Conservation (phyloP, 2,888 invertebrate species). For the Hemithea aestivaria region DNA sequence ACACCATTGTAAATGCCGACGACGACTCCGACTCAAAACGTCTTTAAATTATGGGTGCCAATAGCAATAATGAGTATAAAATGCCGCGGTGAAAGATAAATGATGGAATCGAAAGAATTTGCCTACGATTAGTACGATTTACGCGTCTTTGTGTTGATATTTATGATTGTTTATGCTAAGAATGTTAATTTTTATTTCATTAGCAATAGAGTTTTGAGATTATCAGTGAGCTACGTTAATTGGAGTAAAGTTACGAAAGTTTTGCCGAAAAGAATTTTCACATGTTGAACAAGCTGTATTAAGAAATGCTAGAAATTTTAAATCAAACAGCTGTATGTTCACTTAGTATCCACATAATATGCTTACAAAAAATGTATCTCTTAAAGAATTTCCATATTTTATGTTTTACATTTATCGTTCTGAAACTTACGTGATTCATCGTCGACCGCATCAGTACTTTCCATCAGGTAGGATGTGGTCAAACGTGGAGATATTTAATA, state of each 20-base stretch:
- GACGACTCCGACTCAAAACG: conserved; percentile 13
- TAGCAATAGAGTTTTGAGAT: conserved; percentile 10
- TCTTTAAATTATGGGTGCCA: conserved; percentile 19
- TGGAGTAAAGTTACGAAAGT: conserved; percentile 9
- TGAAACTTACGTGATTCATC: no score
- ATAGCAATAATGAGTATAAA: conserved; percentile 18
- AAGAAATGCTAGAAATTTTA: no score
- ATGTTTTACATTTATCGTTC: no score
- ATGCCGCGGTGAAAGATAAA: conserved; percentile 18
- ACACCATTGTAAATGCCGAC: conserved; percentile 9
- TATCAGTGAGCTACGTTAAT: conserved; percentile 11
- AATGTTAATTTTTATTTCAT: conserved; percentile 23
- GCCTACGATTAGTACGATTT: conserved; percentile 10
- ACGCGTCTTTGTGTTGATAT: conserved; percentile 15
- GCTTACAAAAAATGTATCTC: no score
- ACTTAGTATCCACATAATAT: no score
- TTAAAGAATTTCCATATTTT: no score
- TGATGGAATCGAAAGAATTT: conserved; percentile 21
- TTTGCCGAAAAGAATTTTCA: conserved; percentile 5
- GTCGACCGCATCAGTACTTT: no score
- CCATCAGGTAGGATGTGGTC: no score
- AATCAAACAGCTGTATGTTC: no score
- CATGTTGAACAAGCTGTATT: no score
- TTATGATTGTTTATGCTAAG: conserved; percentile 19
- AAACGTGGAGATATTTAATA: no score